Evolutionary conservation across 2,113 vertebrate species (phyloP).

Genomic region (Ailurus styani): DNA sequence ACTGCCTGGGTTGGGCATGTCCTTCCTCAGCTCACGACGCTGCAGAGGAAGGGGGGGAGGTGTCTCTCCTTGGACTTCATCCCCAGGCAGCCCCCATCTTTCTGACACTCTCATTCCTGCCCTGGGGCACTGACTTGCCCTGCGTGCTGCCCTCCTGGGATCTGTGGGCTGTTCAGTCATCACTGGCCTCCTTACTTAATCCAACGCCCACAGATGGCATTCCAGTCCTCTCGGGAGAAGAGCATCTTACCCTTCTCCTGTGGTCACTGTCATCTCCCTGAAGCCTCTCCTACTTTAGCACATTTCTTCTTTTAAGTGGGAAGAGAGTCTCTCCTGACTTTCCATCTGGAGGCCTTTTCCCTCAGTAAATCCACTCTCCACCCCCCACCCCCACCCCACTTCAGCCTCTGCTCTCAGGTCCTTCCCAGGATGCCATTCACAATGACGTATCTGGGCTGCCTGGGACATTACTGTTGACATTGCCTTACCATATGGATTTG

Average conservation of each 20-base stretch:
- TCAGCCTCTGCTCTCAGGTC: background rate
- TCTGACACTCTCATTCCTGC: background rate
- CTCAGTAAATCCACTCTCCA: background rate
- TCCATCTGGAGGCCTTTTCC: background rate
- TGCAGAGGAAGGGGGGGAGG: background rate
- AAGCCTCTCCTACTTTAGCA: background rate
- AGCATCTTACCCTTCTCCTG: background rate
- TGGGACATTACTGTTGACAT: background rate
- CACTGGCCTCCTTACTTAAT: background rate
- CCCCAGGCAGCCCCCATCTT: background rate
- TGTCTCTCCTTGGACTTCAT: background rate
- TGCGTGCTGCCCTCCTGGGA: background rate
- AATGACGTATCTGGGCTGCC: background rate
- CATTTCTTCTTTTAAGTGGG: background rate
- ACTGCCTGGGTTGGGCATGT: too few relatives aligned
- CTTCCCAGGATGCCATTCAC: background rate
- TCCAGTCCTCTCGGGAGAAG: background rate
- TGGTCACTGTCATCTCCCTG: background rate
- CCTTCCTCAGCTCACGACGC: background rate
- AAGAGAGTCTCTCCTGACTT: background rate
- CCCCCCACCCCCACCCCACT: background rate
- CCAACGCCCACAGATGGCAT: too few relatives aligned
- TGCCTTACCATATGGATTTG: background rate
- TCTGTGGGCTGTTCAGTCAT: background rate
- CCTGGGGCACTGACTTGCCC: background rate